These are phyloP conservation scores for Chloropsis hardwickii DNA, from an alignment of 2,113 vertebrate species.

Conservation along the genomic window DNA sequence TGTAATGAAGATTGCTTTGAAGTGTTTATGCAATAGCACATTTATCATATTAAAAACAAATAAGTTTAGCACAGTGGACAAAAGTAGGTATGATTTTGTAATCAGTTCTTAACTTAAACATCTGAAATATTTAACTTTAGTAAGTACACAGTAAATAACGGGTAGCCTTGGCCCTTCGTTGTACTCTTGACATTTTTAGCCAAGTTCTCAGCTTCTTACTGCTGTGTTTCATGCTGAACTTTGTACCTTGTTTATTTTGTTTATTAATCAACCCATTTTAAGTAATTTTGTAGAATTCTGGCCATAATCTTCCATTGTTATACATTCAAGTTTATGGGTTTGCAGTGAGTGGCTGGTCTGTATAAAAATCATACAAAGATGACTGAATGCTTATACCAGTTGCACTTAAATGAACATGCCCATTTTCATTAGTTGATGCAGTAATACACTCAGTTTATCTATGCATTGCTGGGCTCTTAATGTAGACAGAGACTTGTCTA, in stretches of 20 bases:
- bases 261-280: slow-evolving; percentile 56
- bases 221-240: slow-evolving; percentile 77
- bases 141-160: slow-evolving; percentile 69
- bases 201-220: slow-evolving; percentile 76
- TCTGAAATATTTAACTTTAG: slow-evolving; percentile 13
- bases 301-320: slow-evolving; percentile 61
- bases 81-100: slow-evolving; percentile 42
- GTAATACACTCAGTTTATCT: slow-evolving; percentile 91
- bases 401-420: slow-evolving; percentile 78
- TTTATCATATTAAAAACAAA: slow-evolving; percentile 31
- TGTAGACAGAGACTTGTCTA: slow-evolving; percentile 80
- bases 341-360: slow-evolving; percentile 74
- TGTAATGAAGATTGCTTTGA: slow-evolving; percentile 68
- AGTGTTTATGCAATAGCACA: slow-evolving; percentile 69
- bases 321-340: slow-evolving; percentile 67
- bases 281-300: slow-evolving; percentile 68
- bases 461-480: slow-evolving; percentile 90
- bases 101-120: slow-evolving; percentile 49
- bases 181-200: slow-evolving; percentile 59
- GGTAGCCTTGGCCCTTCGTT: slow-evolving; percentile 74
- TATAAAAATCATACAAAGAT: slow-evolving; percentile 61
- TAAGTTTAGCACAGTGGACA: slow-evolving; percentile 72
- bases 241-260: slow-evolving; percentile 58
- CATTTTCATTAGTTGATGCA: slow-evolving; percentile 83
- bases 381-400: slow-evolving; percentile 82